Conservation (phyloP, 2,888 invertebrate genomes). For the Taenaris catops region DNA sequence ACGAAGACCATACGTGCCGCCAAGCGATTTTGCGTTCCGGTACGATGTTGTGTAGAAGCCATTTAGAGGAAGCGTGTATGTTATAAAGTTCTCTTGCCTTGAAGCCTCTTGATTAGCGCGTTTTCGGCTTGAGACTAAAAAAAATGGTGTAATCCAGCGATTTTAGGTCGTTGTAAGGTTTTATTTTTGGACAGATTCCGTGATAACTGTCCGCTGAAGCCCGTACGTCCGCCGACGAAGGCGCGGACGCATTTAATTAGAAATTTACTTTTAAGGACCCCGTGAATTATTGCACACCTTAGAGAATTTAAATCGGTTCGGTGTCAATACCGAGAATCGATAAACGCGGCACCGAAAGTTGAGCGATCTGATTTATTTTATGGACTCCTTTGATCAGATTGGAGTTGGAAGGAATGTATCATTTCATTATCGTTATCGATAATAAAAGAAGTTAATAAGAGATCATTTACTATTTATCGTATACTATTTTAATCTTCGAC, state of each 20-base stretch:
- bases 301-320: constrained; percentile 49
- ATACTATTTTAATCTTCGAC: no score
- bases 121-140: no score
- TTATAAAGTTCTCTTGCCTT: no score
- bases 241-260: constrained; percentile 63
- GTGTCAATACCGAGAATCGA: constrained; percentile 59
- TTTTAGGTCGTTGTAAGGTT: no score
- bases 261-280: constrained; percentile 53
- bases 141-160: no score
- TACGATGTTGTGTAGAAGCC: no score
- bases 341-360: constrained; percentile 49
- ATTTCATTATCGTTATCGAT: constrained; percentile 43
- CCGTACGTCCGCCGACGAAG: constrained; percentile 34
- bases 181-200: no score
- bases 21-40: no score
- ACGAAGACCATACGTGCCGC: no score
- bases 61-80: no score
- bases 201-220: constrained; percentile 36
- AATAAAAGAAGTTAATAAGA: constrained; percentile 46
- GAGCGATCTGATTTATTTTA: constrained; percentile 60
- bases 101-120: no score
- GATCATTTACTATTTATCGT: no score
- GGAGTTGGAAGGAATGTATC: constrained; percentile 36
- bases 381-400: constrained; percentile 38
- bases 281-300: constrained; percentile 65